Evolutionary conservation across 2,888 invertebrate species (phyloP).

Genomic region (Boloria euphrosyne): DNA sequence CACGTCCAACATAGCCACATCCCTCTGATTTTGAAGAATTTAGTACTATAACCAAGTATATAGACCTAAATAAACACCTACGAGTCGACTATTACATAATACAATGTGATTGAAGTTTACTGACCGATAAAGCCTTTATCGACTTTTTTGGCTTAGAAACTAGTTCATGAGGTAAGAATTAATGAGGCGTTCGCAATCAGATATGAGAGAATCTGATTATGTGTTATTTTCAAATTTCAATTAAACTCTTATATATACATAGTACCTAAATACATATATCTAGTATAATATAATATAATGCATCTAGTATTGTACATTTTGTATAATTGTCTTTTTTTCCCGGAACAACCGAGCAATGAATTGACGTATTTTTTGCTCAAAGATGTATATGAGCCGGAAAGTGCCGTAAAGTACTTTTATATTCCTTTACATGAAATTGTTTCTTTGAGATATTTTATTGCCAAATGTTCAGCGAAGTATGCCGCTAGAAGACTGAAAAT

Average conservation of each 20-base stretch:
- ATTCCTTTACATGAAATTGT: too few relatives aligned
- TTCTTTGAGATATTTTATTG: too few relatives aligned
- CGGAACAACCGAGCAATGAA: slow-evolving; percentile 9
- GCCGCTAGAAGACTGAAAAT: too few relatives aligned
- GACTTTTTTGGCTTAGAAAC: slow-evolving; percentile 64
- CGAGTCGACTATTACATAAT: slow-evolving; percentile 22
- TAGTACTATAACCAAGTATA: neutral
- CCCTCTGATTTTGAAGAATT: too few relatives aligned
- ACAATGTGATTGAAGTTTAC: slow-evolving; percentile 63
- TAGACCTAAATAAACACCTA: neutral
- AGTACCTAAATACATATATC: too few relatives aligned
- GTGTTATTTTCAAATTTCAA: neutral
- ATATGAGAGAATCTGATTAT: slow-evolving; percentile 21
- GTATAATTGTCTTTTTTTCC: too few relatives aligned
- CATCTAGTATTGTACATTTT: neutral
- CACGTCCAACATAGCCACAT: too few relatives aligned
- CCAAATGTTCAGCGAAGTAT: too few relatives aligned
- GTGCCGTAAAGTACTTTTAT: too few relatives aligned
- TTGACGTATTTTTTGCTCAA: neutral
- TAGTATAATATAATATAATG: too few relatives aligned
- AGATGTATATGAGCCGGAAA: neutral
- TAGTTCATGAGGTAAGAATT: slow-evolving; percentile 58
- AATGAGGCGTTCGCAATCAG: slow-evolving; percentile 55
- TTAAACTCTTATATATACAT: neutral
- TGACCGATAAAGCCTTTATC: slow-evolving; percentile 74